phyloP scores from a whole-genome alignment of 2,888 invertebrate genomes.

The Charanyca ferruginea region DNA sequence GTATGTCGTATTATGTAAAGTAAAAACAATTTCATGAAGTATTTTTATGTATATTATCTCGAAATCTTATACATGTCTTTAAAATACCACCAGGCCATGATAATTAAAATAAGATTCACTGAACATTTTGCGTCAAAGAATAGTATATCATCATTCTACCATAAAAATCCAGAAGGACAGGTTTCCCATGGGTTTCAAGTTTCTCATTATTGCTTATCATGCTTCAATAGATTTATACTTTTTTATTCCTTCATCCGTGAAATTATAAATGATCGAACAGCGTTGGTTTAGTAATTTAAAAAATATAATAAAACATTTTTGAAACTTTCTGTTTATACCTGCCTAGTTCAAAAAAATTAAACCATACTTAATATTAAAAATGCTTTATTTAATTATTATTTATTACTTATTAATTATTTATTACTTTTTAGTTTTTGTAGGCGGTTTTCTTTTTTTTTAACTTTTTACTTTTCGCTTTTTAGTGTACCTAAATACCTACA shows the following conservation, averaged over 20 bases:
- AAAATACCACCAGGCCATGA: neutral
- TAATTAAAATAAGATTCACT: constrained; percentile 12
- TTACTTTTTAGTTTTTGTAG: no score
- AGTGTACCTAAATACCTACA: no score
- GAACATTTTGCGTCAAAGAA: neutral
- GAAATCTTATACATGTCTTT: no score
- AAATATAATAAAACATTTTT: neutral
- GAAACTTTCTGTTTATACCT: neutral
- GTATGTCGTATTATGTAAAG: no score
- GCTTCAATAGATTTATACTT: constrained; percentile 47
- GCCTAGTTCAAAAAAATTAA: no score
- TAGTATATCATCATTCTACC: constrained; percentile 14
- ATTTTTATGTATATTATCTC: no score
- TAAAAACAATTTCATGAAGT: no score
- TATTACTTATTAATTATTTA: no score
- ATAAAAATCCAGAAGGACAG: constrained; percentile 46
- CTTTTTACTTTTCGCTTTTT: no score
- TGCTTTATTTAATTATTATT: no score
- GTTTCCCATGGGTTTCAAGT: constrained; percentile 61
- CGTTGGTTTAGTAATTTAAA: neutral
- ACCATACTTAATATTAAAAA: no score
- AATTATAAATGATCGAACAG: constrained; percentile 28
- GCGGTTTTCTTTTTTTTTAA: no score
- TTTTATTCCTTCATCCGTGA: constrained; percentile 41
- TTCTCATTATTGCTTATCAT: constrained; percentile 58